phyloP scores from a whole-genome alignment of 1,140 invertebrate species.

The Gryllus bimaculatus region DNA sequence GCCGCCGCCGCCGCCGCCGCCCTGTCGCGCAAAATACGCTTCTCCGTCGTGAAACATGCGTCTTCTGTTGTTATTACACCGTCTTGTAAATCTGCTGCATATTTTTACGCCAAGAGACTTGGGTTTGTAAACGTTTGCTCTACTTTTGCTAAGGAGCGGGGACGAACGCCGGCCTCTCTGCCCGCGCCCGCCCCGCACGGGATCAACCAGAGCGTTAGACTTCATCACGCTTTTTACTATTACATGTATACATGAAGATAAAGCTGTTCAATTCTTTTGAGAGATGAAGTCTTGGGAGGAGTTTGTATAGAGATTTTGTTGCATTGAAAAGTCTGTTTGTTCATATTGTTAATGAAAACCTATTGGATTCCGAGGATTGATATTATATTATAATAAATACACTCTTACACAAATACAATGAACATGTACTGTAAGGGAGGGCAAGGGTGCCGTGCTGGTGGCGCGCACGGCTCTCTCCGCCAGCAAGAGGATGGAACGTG shows the following conservation, averaged over 20 bases:
- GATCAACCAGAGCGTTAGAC: background rate
- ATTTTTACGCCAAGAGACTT: background rate
- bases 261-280: too few species aligned
- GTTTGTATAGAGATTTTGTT: too few species aligned
- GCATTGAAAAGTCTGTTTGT: too few species aligned
- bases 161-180: background rate
- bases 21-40: too few species aligned
- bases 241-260: background rate
- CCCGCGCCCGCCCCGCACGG: background rate
- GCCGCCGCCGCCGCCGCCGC: too few species aligned
- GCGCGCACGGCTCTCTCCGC: too few species aligned
- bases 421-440: background rate
- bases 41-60: background rate
- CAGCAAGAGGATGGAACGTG: too few species aligned
- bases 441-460: background rate
- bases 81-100: background rate
- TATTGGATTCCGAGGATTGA: too few species aligned
- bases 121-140: background rate
- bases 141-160: background rate
- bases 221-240: background rate
- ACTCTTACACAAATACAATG: too few species aligned
- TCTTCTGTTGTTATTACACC: background rate
- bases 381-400: too few species aligned
- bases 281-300: too few species aligned
- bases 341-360: too few species aligned